phyloP scores from a whole-genome alignment of 2,113 vertebrate genomes.

The Talpa occidentalis region DNA sequence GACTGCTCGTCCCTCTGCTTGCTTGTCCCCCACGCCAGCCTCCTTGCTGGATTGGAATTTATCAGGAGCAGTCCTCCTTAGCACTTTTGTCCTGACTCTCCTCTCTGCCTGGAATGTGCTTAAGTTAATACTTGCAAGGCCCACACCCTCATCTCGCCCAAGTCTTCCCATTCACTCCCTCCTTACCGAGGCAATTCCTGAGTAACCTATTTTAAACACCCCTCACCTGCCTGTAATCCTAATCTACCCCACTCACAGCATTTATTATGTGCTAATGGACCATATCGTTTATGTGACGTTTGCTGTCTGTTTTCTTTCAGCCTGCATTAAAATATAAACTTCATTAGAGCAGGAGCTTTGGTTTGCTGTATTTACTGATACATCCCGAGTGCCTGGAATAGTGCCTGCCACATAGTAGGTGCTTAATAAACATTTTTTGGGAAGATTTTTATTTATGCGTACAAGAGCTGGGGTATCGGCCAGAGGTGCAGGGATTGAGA shows the following conservation, averaged over 20 bases:
- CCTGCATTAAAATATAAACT: neutral
- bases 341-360: neutral
- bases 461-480: too few species aligned
- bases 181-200: neutral
- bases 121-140: neutral
- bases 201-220: neutral
- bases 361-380: neutral
- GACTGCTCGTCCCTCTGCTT: neutral
- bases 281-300: neutral
- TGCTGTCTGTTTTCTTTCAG: neutral
- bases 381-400: neutral
- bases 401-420: neutral
- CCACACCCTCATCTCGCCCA: neutral
- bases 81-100: neutral
- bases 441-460: too few species aligned
- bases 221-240: neutral
- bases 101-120: neutral
- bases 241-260: neutral
- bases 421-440: constrained; percentile 4
- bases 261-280: neutral
- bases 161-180: neutral
- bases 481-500: too few species aligned
- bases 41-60: neutral
- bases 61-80: neutral
- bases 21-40: neutral